Conservation (phyloP, 2,888 invertebrate species). For the Cosmia pyralina region DNA sequence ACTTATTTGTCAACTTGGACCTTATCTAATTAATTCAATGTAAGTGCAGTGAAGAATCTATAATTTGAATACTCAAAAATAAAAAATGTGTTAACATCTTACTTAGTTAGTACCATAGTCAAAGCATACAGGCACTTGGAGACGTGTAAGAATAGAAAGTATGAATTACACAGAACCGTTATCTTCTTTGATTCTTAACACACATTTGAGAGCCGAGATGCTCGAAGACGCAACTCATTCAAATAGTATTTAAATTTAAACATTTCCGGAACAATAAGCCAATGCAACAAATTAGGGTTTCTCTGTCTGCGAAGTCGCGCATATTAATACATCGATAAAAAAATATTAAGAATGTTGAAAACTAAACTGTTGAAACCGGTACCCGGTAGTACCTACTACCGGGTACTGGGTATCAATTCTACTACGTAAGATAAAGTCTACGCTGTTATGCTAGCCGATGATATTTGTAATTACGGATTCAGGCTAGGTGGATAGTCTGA, state of each 20-base stretch:
- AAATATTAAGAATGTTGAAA: background rate
- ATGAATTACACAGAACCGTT: background rate
- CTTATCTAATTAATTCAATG: background rate
- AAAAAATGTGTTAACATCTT: conserved; percentile 1
- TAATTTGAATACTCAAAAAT: background rate
- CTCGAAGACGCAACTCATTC: background rate
- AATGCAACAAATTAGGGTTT: conserved; percentile 14
- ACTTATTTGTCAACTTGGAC: background rate
- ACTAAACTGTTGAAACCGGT: conserved; percentile 4
- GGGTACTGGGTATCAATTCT: too few species aligned
- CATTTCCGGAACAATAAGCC: conserved; percentile 18
- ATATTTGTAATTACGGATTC: conserved; percentile 57
- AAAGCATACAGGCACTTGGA: background rate
- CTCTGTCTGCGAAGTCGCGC: conserved; percentile 10
- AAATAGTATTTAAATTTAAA: conserved; percentile 5
- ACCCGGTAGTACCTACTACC: conserved; percentile 8
- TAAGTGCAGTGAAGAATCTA: background rate
- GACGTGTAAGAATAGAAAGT: conserved; percentile 8
- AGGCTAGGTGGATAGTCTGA: conserved; percentile 41
- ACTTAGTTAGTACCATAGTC: background rate
- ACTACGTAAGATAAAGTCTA: conserved; percentile 14
- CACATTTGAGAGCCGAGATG: background rate
- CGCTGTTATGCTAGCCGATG: conserved; percentile 21
- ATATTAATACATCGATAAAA: background rate
- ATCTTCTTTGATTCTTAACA: conserved; percentile 3